Conservation (phyloP, 2,888 invertebrate species). For the Scaptomyza reducta region DNA sequence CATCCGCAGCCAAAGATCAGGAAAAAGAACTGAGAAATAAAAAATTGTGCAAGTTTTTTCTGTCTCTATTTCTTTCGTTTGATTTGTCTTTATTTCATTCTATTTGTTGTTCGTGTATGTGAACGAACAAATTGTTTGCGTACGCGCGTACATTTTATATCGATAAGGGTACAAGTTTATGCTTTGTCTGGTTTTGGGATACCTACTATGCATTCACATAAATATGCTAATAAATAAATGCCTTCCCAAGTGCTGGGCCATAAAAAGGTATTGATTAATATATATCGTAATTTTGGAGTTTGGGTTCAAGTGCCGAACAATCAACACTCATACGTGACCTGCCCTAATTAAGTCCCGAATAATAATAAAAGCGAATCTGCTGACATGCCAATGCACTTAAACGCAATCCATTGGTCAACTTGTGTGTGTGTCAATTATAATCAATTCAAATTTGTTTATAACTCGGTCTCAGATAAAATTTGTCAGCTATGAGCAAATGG, state of each 20-base stretch:
- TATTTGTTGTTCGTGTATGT: slow-evolving; percentile 10
- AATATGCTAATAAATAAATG: slow-evolving; percentile 28
- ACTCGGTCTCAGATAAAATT: no score
- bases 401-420: slow-evolving; percentile 39
- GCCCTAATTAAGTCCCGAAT: slow-evolving; percentile 16
- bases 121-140: slow-evolving; percentile 57
- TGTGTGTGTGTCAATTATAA: slow-evolving; percentile 38
- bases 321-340: not conserved
- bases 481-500: no score
- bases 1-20: slow-evolving; percentile 17
- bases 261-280: slow-evolving; percentile 27
- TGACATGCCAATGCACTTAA: slow-evolving; percentile 43
- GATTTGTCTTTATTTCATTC: slow-evolving; percentile 15
- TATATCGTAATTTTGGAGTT: not conserved
- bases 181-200: not conserved
- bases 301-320: not conserved
- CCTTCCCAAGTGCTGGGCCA: slow-evolving; percentile 7
- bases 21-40: slow-evolving; percentile 2
- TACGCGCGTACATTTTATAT: slow-evolving; percentile 70
- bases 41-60: slow-evolving; percentile 33
- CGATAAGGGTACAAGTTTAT: slow-evolving; percentile 48
- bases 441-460: slow-evolving; percentile 20
- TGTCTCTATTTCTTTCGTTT: not conserved
- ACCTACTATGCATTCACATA: not conserved
- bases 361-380: slow-evolving; percentile 17